Conservation (phyloP, 2,888 invertebrate species). For the Nomada ferruginata region DNA sequence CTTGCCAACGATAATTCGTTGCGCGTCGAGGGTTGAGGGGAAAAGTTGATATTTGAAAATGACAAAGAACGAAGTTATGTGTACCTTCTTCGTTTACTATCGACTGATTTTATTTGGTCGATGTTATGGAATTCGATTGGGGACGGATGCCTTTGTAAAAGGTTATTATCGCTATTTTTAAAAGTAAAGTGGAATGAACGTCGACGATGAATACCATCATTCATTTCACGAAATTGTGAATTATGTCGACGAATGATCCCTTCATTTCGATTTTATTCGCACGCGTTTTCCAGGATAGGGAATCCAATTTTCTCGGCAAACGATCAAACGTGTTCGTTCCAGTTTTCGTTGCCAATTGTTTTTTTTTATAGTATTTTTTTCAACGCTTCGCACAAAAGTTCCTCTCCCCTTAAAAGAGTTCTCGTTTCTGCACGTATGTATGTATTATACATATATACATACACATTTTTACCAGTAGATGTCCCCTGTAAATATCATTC, state of each 20-base stretch:
- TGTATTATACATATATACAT: not conserved
- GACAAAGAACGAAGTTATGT: too few relatives aligned
- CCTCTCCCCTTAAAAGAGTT: too few relatives aligned
- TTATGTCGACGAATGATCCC: not conserved
- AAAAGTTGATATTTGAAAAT: not conserved
- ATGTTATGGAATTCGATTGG: too few relatives aligned
- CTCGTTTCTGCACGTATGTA: too few relatives aligned
- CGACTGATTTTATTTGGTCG: too few relatives aligned
- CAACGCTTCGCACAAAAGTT: too few relatives aligned
- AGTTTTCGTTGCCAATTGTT: conserved; percentile 12
- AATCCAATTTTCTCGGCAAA: conserved; percentile 34
- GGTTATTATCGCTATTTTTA: not conserved
- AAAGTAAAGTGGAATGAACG: not conserved
- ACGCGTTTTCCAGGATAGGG: not conserved
- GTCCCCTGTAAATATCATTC: conserved; percentile 26
- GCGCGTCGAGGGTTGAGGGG: not conserved
- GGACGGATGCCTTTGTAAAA: too few relatives aligned
- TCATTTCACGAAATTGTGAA: conserved; percentile 10
- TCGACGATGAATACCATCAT: not conserved
- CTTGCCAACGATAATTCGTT: not conserved
- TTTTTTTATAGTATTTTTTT: not conserved
- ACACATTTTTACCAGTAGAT: not conserved
- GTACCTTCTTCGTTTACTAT: not conserved
- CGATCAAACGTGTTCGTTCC: conserved; percentile 7
- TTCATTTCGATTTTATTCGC: not conserved